phyloP scores from a whole-genome alignment of 2,797 vertebrate genomes.

The Melanotaenia maccullochi region DNA sequence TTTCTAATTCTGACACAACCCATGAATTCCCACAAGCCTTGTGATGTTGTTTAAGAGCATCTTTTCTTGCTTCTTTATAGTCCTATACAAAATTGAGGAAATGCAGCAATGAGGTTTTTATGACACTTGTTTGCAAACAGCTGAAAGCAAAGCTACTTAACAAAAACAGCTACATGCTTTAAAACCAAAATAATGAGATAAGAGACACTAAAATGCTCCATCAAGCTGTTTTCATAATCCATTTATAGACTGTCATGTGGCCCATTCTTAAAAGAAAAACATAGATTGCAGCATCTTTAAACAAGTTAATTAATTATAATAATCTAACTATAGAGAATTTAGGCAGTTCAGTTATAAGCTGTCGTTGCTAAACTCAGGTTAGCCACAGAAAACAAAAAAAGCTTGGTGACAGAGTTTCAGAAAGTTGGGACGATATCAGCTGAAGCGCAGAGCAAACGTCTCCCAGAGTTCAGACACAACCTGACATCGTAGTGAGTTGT shows the following conservation, averaged over 20 bases:
- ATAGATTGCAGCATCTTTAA: neutral
- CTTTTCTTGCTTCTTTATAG: neutral
- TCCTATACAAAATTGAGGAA: too few relatives aligned
- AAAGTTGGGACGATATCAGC: slow-evolving; percentile 31
- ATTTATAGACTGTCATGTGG: neutral
- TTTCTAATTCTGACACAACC: neutral
- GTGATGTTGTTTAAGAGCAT: neutral
- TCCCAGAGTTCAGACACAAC: slow-evolving; percentile 47
- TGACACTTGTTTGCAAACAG: neutral
- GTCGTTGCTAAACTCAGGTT: neutral
- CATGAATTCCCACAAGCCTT: neutral
- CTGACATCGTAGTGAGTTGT: slow-evolving; percentile 65
- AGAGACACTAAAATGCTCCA: neutral
- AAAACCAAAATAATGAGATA: slow-evolving; percentile 2
- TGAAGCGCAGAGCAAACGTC: slow-evolving; percentile 31
- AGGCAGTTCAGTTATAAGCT: slow-evolving; percentile 5
- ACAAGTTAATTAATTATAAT: neutral
- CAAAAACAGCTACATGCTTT: slow-evolving; percentile 1
- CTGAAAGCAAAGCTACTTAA: neutral
- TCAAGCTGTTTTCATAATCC: neutral
- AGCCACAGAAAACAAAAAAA: slow-evolving; percentile 1
- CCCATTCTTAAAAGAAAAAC: neutral
- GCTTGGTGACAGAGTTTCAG: slow-evolving; percentile 13
- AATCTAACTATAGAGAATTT: too few relatives aligned
- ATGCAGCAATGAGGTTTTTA: neutral